Percentiles rank a stretch among this genome's conserved stretches.
Evolutionary conservation across 2,113 vertebrate genomes (phyloP).

Genomic region (Ifrita kowaldi): DNA sequence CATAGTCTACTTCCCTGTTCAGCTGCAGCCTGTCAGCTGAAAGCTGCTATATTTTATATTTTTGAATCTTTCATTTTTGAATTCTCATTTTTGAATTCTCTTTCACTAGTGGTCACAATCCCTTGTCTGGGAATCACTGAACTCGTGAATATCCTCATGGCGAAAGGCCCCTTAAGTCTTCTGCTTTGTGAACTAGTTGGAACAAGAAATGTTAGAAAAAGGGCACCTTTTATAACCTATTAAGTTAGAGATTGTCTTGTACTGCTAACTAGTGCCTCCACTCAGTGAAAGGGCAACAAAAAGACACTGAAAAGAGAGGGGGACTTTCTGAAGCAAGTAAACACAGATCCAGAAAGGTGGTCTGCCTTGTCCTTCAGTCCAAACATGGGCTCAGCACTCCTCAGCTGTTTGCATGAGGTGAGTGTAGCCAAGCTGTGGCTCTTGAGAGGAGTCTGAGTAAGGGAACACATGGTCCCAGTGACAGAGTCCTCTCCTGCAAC

Average conservation of each 20-base stretch:
- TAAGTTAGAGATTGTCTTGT: not conserved
- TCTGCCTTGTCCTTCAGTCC: not conserved
- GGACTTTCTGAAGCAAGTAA: not conserved
- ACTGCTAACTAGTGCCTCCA: not conserved
- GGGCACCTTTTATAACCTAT: not conserved
- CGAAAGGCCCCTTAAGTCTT: not conserved
- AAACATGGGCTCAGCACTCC: rapidly evolving
- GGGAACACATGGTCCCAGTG: not conserved
- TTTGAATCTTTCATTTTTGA: not conserved
- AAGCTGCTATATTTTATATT: slow-evolving; percentile 7
- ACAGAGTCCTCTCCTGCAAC: not conserved
- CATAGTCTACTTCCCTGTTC: not conserved
- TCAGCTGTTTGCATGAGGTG: not conserved
- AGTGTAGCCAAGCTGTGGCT: not conserved
- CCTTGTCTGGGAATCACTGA: not conserved
- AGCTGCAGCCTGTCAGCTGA: not conserved
- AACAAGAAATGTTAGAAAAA: not conserved
- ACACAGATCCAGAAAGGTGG: not conserved
- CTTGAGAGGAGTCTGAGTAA: not conserved
- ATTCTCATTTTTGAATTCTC: too few relatives aligned
- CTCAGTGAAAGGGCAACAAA: not conserved
- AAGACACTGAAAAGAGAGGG: not conserved
- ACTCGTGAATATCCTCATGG: not conserved
- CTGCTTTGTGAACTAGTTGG: not conserved
- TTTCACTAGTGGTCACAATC: not conserved